Evolutionary conservation across 2,888 invertebrate species (phyloP), one percentile per base, ranked within the genome.

Genomic region (Mythimna impura): DNA sequence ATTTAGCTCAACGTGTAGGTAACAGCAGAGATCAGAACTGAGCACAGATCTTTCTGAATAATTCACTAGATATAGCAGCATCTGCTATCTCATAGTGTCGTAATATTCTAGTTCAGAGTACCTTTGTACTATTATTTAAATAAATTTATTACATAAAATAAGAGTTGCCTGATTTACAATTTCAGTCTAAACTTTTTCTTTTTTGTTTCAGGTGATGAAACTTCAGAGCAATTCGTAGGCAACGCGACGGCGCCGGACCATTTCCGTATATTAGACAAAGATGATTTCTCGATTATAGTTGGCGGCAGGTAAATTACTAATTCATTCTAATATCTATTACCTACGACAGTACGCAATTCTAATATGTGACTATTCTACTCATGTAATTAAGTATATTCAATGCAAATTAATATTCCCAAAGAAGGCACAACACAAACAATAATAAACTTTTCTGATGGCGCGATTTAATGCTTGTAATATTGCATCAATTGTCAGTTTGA

Each of bases 241-340:
- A 99, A 99, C 94, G 96, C 97, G 88, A 97, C 98, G 84, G 97
- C 97, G 90, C 97, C 97, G 88, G 98, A 99, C 94, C 98, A 98
- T 95, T 99, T 99, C 97, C 98, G 98, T 93, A 97, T 99, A 91
- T 97, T 99, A 94, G 98, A 98, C 94, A 97, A 98, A 94, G 98
- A 99, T 94, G 97, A 98, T 88, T 97, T 97, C 92, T 98, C 98
- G 77, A 97, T 99, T 89, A 97, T 99, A 90, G 97, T 99, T 88
- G 99, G 99, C 88, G 99, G 99, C 90, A 98, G 98, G 98, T 98
- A 96, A 96, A 96, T 82, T 62, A 72, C 61, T 43, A 61, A 63
- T 61, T 52, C 22, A 73, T 52, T 80, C 66, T 67, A 62, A 43
- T 66, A 14, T 17, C 30, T 66, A 14, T 17, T n/a, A 30, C n/a